Conservation (phyloP, 2,888 invertebrate species). For the Fragum whitleyi region DNA sequence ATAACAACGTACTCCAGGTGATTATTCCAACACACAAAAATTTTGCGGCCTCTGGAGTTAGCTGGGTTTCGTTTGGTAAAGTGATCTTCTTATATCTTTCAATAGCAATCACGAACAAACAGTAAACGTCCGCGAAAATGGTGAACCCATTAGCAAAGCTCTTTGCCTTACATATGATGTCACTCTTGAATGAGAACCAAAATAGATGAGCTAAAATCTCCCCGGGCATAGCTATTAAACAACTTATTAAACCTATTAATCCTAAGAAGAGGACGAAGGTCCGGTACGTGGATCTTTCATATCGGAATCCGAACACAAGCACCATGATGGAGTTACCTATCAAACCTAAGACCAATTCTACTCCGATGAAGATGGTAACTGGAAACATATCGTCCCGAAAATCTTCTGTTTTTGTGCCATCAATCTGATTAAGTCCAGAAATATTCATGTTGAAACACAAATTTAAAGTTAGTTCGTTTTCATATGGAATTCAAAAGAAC, state of each 20-base stretch:
- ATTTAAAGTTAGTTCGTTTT: no score
- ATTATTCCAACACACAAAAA: no score
- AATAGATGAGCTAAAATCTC: constrained; percentile 51
- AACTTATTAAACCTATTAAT: constrained; percentile 42
- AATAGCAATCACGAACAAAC: constrained; percentile 69
- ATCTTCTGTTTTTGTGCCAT: constrained; percentile 27
- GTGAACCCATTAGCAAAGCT: constrained; percentile 60
- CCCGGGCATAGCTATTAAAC: constrained; percentile 53
- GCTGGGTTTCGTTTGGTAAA: constrained; percentile 61
- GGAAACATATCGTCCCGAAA: constrained; percentile 36
- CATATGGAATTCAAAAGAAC: no score
- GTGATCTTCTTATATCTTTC: constrained; percentile 76
- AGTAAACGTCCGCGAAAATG: constrained; percentile 63
- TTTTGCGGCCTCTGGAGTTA: constrained; percentile 11
- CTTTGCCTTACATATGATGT: constrained; percentile 49
- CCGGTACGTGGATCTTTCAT: constrained; percentile 48
- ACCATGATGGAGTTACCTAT: constrained; percentile 54
- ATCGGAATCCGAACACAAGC: constrained; percentile 48
- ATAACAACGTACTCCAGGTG: no score
- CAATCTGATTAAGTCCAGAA: no score
- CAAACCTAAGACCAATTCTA: constrained; percentile 46
- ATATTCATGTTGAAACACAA: no score
- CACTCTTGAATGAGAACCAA: constrained; percentile 47
- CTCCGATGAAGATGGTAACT: constrained; percentile 52
- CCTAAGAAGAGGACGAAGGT: constrained; percentile 55